Percentiles rank a stretch among this genome's conserved stretches.
Conservation (phyloP, 2,797 vertebrate species). For the Silurus lanzhouensis region DNA sequence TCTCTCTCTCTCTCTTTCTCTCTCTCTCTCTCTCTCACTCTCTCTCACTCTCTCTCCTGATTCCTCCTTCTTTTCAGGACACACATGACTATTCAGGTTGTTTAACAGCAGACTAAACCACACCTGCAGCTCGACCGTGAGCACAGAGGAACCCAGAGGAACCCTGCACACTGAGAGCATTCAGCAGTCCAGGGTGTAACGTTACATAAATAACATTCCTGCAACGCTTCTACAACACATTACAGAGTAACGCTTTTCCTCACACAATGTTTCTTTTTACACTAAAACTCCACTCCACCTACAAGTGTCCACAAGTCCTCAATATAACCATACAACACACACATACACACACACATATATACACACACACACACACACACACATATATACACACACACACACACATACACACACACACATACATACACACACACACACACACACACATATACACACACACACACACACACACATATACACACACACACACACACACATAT, state of each 20-base stretch:
- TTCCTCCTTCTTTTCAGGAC: not conserved
- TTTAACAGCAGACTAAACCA: not conserved
- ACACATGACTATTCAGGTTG: not conserved
- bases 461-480: no score
- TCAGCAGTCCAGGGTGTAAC: not conserved
- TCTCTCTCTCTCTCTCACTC: not conserved
- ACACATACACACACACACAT: no score
- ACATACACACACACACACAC: no score
- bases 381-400: no score
- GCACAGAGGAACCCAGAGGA: not conserved
- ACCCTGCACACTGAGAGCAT: not conserved
- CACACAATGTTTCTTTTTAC: not conserved
- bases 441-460: no score
- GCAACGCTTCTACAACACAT: not conserved
- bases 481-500: no score
- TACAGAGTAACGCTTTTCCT: no score
- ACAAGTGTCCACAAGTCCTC: not conserved
- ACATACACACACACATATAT: no score
- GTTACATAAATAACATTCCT: not conserved
- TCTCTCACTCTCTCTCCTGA: not conserved
- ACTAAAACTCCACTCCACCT: not conserved
- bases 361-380: no score
- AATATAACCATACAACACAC: not conserved
- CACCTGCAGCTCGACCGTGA: not conserved
- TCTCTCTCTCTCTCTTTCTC: not conserved